These are phyloP conservation scores for Spinus pinus DNA, from an alignment of 2,797 vertebrate species.

Conservation along the genomic window DNA sequence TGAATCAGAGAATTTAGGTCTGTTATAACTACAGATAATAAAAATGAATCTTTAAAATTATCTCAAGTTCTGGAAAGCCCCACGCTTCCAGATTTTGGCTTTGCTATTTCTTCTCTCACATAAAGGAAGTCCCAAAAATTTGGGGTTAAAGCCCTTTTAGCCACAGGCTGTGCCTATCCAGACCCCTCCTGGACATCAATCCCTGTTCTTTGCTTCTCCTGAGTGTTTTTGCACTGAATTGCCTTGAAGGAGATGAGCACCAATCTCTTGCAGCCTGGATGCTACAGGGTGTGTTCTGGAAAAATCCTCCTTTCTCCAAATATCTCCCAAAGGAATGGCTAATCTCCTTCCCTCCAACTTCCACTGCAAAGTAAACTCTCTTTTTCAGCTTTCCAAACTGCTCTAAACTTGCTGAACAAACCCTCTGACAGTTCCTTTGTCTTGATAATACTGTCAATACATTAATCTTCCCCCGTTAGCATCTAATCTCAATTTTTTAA, in stretches of 20 bases:
- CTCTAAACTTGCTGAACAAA: neutral
- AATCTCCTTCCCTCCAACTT: neutral
- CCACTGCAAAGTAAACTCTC: neutral
- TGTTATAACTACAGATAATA: neutral
- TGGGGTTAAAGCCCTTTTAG: neutral
- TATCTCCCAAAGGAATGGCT: neutral
- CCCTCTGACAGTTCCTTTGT: conserved; percentile 6
- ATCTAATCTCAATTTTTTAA: conserved; percentile 52
- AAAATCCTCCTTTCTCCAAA: neutral
- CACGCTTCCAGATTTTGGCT: neutral
- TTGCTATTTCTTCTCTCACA: neutral
- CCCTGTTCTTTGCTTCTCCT: neutral
- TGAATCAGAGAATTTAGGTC: neutral
- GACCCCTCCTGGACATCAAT: rapidly evolving
- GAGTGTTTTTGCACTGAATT: neutral
- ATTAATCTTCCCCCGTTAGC: conserved; percentile 36
- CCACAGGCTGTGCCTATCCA: neutral
- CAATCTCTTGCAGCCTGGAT: neutral
- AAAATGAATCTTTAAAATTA: neutral
- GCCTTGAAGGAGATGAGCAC: neutral
- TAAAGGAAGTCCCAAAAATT: rapidly evolving
- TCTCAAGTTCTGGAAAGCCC: neutral
- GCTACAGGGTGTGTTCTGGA: neutral
- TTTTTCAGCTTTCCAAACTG: neutral
- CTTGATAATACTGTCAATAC: conserved; percentile 11